These are phyloP conservation scores for Lepilemur ruficaudatus DNA, from an alignment of 2,797 vertebrate species.

Conservation along the genomic window DNA sequence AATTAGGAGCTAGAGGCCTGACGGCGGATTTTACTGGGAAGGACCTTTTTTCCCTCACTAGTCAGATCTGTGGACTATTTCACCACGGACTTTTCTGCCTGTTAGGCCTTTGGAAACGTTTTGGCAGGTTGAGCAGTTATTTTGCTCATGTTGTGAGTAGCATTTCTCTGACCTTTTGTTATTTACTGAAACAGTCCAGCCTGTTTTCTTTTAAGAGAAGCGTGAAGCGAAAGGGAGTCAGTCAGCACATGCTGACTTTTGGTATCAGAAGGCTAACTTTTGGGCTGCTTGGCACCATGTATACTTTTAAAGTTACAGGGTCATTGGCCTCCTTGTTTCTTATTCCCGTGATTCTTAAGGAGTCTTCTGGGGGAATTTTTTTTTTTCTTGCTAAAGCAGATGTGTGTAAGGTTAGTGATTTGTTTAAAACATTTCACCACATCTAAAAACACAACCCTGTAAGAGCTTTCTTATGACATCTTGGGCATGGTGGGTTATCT, in stretches of 20 bases:
- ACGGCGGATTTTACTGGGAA: background rate
- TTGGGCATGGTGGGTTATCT: background rate
- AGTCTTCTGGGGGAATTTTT: background rate
- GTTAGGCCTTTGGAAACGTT: constrained; percentile 65
- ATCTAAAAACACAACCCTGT: background rate
- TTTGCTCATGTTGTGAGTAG: constrained; percentile 81
- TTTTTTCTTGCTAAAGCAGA: background rate
- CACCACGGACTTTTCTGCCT: constrained; percentile 9
- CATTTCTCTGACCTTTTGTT: constrained; percentile 80
- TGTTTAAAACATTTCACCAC: background rate
- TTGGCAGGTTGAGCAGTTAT: constrained; percentile 69
- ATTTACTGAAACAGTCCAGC: constrained; percentile 81
- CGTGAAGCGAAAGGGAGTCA: constrained; percentile 76
- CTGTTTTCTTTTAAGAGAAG: constrained; percentile 83
- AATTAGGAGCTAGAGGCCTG: background rate
- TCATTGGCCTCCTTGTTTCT: background rate
- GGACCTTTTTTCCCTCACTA: background rate
- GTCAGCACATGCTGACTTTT: constrained; percentile 17
- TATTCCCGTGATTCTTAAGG: constrained; percentile 20
- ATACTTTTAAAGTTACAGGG: background rate
- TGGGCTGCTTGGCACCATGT: background rate
- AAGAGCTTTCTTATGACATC: background rate
- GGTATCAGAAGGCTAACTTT: background rate
- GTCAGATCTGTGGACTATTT: background rate
- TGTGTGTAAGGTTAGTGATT: background rate